phyloP scores from a whole-genome alignment of 2,888 invertebrate genomes.

The Drosophila barbarae region DNA sequence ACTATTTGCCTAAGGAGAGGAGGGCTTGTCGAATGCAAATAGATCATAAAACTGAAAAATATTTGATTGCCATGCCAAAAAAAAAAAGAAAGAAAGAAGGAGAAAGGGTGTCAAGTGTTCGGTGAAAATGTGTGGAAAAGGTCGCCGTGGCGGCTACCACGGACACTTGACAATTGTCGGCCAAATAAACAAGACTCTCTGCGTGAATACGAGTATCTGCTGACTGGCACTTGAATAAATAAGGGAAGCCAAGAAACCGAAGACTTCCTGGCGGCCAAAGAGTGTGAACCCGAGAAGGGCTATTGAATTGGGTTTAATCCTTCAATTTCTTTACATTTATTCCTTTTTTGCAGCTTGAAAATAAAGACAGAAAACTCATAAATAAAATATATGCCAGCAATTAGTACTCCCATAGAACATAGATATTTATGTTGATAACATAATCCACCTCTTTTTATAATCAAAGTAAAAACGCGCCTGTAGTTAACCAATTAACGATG shows the following conservation, averaged over 20 bases:
- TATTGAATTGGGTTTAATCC: not conserved
- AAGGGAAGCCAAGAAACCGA: constrained; percentile 2
- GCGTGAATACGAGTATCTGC: constrained; percentile 20
- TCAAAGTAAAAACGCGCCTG: not conserved
- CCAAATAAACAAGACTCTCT: constrained; percentile 28
- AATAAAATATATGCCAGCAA: not conserved
- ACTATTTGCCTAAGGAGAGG: constrained; percentile 57
- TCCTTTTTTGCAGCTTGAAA: too few species aligned
- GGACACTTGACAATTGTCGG: constrained; percentile 35
- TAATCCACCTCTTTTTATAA: not conserved
- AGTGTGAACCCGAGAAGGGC: not conserved
- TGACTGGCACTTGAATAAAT: constrained; percentile 28
- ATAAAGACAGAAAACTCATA: not conserved
- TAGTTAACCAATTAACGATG: constrained; percentile 20
- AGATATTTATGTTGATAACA: not conserved
- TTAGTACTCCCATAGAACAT: not conserved
- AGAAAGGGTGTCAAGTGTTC: constrained; percentile 57
- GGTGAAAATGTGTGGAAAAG: constrained; percentile 48
- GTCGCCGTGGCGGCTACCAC: constrained; percentile 34
- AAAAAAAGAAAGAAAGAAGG: constrained; percentile 2
- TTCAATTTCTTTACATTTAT: not conserved
- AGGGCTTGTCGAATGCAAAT: constrained; percentile 52
- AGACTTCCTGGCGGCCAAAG: not conserved
- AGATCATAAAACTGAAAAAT: constrained; percentile 51
- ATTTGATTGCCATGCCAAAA: constrained; percentile 36